Evolutionary conservation across 2,888 invertebrate genomes (phyloP), one percentile per base, ranked within the genome.

Genomic region (Eupithecia pulchellata): DNA sequence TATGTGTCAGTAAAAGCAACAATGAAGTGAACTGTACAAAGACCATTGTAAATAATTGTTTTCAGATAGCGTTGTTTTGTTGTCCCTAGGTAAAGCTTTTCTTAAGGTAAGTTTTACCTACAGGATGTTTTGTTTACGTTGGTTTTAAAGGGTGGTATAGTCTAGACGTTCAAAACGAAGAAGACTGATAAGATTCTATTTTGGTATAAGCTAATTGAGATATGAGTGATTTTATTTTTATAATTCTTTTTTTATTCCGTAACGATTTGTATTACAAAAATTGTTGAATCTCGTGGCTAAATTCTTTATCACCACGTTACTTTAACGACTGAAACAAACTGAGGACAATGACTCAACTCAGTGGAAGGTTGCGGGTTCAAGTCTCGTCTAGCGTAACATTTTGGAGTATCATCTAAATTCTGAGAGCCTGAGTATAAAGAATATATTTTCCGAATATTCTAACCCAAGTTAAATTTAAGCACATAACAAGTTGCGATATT

Each of bases 11-110:
- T 61, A 3, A 25, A 34, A 61, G 34, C 6, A 69, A 72, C 72
- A 72, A 72, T 64, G 63, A 57, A 47, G 25, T 62, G 65, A 39
- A 61, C 57, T 71, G 64, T 55, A 68, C 68, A 66, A 60, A 69
- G 25, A 20, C 62, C 36, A 57, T 29, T 58, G 57, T 34, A 68
- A 72, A 68, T 72, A 72, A 36, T 71, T 68, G 73, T 66, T 42
- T 42, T 62, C 27, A 61, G 60, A 71, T 71, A 64, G 39, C 27
- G 32, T 61, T 42, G 60, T 61, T 61, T 32, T 34, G 13, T 32
- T 25, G 52, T 25, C 52, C 25, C 13, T 25, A 1, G 4, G 4
- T 52, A 52, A 52, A 52, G 13, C 52, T 52, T 52, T 52, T 52
- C 20, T 25, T 52, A 13, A 52, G 52, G 4, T 47, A 8, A 42